Conservation (phyloP, 2,113 vertebrate genomes). For the Cavia porcellus region DNA sequence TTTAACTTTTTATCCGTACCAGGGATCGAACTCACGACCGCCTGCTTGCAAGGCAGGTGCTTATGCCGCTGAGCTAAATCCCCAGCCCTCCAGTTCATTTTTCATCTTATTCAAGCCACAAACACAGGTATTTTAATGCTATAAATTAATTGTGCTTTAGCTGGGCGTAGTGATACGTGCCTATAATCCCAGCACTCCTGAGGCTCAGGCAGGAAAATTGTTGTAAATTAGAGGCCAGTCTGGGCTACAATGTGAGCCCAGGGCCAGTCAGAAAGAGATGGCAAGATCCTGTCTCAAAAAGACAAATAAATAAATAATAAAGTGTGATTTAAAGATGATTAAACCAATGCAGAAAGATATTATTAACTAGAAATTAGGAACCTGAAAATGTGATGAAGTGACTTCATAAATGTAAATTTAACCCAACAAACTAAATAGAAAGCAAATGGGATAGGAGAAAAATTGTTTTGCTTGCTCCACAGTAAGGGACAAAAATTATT, state of each 20-base stretch:
- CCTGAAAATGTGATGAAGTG: neutral
- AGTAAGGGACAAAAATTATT: neutral
- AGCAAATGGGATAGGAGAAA: rapidly evolving
- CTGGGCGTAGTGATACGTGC: too few relatives aligned
- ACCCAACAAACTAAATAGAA: neutral
- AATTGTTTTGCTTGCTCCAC: neutral
- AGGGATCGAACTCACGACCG: too few relatives aligned
- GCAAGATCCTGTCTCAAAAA: too few relatives aligned
- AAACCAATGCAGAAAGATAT: neutral
- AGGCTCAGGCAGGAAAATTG: too few relatives aligned
- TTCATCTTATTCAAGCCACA: neutral
- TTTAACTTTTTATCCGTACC: too few relatives aligned
- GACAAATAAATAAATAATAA: neutral
- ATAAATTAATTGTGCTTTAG: neutral
- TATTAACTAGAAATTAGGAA: neutral
- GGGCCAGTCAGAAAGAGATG: too few relatives aligned
- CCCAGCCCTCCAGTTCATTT: neutral
- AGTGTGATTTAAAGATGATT: neutral
- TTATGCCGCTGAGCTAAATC: too few relatives aligned
- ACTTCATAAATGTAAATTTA: constrained; percentile 29
- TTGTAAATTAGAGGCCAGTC: too few relatives aligned
- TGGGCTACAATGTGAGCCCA: too few relatives aligned
- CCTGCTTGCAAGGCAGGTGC: too few relatives aligned
- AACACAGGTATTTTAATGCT: neutral
- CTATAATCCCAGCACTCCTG: too few relatives aligned